These are phyloP conservation scores for Polypterus bichir DNA, from an alignment of 2,113 vertebrate species.

Conservation along the genomic window DNA sequence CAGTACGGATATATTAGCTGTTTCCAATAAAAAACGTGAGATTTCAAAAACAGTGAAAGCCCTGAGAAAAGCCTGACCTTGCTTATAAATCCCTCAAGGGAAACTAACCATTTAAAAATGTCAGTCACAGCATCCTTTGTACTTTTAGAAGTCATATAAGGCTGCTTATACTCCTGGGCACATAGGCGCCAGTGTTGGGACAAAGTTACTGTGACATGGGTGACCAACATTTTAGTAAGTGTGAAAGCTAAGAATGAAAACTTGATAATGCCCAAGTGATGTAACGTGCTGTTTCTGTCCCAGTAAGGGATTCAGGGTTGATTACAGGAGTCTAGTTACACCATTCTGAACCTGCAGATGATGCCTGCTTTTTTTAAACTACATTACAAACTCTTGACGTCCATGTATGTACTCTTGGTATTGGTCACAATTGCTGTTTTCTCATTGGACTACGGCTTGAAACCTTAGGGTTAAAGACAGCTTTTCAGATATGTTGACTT, in stretches of 20 bases:
- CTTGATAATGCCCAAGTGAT: slow-evolving; percentile 39
- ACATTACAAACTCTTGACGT: slow-evolving; percentile 11
- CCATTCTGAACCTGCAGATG: slow-evolving; percentile 9
- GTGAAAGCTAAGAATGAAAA: slow-evolving; percentile 34
- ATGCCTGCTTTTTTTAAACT: slow-evolving; percentile 23
- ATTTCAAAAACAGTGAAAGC: no score
- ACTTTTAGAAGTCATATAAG: slow-evolving; percentile 21
- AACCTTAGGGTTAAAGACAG: no score
- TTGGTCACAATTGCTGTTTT: no score
- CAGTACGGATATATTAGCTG: no score
- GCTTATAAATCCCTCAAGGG: no score
- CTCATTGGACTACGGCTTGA: no score
- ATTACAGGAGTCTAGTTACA: slow-evolving; percentile 19
- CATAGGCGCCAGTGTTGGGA: slow-evolving; percentile 21
- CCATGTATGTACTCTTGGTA: no score
- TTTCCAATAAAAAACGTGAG: no score
- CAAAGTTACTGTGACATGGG: slow-evolving; percentile 18
- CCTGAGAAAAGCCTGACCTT: no score
- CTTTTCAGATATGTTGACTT: no score
- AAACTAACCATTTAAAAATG: no score
- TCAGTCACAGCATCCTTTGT: no score
- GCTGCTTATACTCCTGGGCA: slow-evolving; percentile 15
- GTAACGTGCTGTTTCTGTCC: slow-evolving; percentile 36
- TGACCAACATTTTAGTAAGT: slow-evolving; percentile 41
- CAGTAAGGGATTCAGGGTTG: slow-evolving; percentile 18